These are phyloP conservation scores for Sylvia atricapilla DNA, from an alignment of 2,113 vertebrate genomes.

Conservation along the genomic window DNA sequence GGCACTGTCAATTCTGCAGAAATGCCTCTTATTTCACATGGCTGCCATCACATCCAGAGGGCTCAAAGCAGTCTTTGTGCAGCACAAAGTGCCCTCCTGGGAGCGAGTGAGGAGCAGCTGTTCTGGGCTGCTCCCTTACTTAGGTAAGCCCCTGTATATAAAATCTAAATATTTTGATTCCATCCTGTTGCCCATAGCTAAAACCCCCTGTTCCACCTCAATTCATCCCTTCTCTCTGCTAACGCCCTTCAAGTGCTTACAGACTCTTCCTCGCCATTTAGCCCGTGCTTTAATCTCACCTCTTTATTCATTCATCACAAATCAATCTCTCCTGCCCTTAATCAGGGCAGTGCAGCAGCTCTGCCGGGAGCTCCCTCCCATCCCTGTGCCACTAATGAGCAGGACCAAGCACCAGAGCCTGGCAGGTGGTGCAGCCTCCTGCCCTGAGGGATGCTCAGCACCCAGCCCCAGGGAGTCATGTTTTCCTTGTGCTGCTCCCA, in stretches of 20 bases:
- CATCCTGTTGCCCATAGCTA: neutral
- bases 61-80: neutral
- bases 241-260: neutral
- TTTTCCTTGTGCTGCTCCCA: neutral
- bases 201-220: neutral
- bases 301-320: slow-evolving; percentile 30
- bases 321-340: slow-evolving; percentile 23
- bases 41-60: neutral
- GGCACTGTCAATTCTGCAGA: neutral
- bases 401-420: neutral
- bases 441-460: neutral
- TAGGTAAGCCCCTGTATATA: neutral
- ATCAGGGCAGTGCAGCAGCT: neutral
- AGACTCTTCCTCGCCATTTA: neutral
- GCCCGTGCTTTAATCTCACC: neutral
- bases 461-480: neutral
- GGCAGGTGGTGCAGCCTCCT: neutral
- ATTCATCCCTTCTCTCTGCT: neutral
- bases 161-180: neutral
- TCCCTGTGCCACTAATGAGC: neutral
- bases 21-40: neutral
- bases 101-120: neutral
- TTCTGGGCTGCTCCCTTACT: neutral
- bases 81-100: neutral
- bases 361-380: neutral